A percentile compares a stretch with the other conserved stretches of the same genome.
Conservation (phyloP, 1,140 invertebrate species). For the Halotydeus destructor region DNA sequence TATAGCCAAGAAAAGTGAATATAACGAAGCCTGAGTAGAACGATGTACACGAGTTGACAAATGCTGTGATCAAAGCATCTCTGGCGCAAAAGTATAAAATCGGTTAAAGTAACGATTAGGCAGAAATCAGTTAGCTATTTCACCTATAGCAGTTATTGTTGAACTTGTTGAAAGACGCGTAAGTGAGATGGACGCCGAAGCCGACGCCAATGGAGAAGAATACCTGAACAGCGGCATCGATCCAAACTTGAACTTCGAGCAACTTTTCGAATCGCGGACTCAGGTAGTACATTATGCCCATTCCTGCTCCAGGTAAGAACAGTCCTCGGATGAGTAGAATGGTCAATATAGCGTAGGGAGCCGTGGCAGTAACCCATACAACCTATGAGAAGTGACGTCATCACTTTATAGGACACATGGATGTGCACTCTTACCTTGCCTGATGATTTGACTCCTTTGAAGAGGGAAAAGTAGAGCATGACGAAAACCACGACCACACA, state of each 20-base stretch:
- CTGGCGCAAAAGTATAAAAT: conserved; percentile 14
- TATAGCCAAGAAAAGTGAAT: conserved; percentile 81
- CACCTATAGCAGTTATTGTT: conserved; percentile 61
- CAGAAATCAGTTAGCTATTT: conserved; percentile 11
- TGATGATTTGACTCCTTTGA: conserved; percentile 34
- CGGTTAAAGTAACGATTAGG: conserved; percentile 12
- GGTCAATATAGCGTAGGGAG: conserved; percentile 51
- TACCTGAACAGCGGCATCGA: conserved; percentile 63
- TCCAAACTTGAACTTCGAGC: conserved; percentile 48
- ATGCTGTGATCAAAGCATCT: conserved; percentile 30
- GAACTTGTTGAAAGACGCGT: conserved; percentile 72
- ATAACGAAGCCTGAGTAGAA: conserved; percentile 82
- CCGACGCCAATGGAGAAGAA: conserved; percentile 78
- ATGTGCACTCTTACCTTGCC: conserved; percentile 24
- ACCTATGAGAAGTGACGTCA: conserved; percentile 27
- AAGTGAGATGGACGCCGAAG: conserved; percentile 68
- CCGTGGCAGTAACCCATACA: conserved; percentile 55
- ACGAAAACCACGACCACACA: conserved; percentile 29
- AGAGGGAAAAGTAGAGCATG: conserved; percentile 32
- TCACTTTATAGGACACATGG: background rate
- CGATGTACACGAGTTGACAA: conserved; percentile 63
- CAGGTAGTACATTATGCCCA: conserved; percentile 26
- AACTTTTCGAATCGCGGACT: conserved; percentile 27
- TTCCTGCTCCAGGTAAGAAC: conserved; percentile 31
- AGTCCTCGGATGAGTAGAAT: conserved; percentile 45